Conservation (phyloP, 2,113 vertebrate genomes). For the Oncorhynchus kisutch region DNA sequence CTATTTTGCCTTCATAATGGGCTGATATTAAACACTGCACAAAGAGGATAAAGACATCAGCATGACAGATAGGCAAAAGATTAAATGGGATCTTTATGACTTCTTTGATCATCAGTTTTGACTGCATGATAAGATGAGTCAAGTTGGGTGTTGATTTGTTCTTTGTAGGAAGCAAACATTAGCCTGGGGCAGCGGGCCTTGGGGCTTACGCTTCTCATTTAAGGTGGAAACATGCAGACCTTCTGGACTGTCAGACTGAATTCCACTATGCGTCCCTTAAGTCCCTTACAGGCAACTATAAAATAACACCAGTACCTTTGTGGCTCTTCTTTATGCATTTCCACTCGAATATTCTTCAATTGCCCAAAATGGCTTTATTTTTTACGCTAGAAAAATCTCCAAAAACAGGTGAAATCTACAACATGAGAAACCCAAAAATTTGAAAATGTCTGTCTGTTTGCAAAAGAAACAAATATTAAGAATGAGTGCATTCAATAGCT, state of each 20-base stretch:
- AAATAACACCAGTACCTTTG: neutral
- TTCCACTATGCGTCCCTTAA: neutral
- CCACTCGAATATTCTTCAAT: too few relatives aligned
- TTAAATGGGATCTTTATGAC: slow-evolving; percentile 95
- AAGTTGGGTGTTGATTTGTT: slow-evolving; percentile 84
- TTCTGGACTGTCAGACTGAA: neutral
- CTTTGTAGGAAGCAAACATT: slow-evolving; percentile 88
- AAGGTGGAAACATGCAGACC: slow-evolving; percentile 77
- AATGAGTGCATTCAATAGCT: neutral
- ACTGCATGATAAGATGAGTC: slow-evolving; percentile 83
- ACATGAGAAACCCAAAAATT: neutral
- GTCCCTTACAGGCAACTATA: neutral
- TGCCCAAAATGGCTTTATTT: neutral
- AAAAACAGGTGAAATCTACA: neutral
- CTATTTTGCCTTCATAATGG: slow-evolving; percentile 91
- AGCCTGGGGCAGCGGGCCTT: slow-evolving; percentile 76
- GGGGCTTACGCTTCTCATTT: slow-evolving; percentile 77
- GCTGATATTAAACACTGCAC: slow-evolving; percentile 89
- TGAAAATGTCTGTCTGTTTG: neutral
- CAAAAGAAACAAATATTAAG: neutral
- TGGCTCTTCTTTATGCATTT: neutral
- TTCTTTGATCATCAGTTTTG: slow-evolving; percentile 89
- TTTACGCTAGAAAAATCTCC: neutral
- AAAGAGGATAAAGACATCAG: slow-evolving; percentile 86
- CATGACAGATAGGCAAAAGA: slow-evolving; percentile 89